Conservation (phyloP, 2,113 vertebrate species). For the Terrapene triunguis region DNA sequence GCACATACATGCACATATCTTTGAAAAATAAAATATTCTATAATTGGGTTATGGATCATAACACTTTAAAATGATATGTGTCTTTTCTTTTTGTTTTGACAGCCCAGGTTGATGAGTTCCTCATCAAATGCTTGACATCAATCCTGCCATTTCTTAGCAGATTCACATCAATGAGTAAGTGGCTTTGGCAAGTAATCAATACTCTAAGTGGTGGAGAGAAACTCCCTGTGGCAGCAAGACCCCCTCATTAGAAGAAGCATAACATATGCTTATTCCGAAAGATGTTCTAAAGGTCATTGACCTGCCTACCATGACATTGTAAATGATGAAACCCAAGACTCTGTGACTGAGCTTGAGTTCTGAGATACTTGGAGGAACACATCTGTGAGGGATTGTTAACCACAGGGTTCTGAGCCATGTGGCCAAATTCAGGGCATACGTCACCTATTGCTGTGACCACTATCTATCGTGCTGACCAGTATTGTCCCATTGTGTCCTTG, state of each 20-base stretch:
- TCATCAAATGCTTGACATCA: conserved; percentile 46
- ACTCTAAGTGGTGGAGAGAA: conserved; percentile 18
- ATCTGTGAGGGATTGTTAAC: not conserved
- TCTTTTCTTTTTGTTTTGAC: conserved; percentile 5
- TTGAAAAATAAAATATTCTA: not conserved
- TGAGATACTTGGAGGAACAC: not conserved
- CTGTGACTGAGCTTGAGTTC: not conserved
- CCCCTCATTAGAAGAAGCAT: conserved; percentile 51
- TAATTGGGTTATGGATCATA: conserved; percentile 64
- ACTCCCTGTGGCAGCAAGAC: conserved; percentile 53
- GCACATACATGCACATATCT: not conserved
- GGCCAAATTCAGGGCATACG: not conserved
- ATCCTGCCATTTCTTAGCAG: conserved; percentile 71
- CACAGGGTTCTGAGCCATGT: not conserved
- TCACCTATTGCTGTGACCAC: not conserved
- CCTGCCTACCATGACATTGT: not conserved
- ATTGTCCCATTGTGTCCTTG: not conserved
- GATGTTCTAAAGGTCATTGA: conserved; percentile 65
- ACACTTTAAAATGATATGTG: conserved; percentile 30
- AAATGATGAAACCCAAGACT: conserved; percentile 20
- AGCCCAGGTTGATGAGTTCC: conserved; percentile 41
- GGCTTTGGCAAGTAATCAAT: conserved; percentile 79
- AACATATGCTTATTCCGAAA: conserved; percentile 40
- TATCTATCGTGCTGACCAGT: conserved; percentile 10
- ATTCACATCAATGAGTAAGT: conserved; percentile 33